Evolutionary conservation across 2,113 vertebrate species (phyloP).

Genomic region (Crotalus viridis): DNA sequence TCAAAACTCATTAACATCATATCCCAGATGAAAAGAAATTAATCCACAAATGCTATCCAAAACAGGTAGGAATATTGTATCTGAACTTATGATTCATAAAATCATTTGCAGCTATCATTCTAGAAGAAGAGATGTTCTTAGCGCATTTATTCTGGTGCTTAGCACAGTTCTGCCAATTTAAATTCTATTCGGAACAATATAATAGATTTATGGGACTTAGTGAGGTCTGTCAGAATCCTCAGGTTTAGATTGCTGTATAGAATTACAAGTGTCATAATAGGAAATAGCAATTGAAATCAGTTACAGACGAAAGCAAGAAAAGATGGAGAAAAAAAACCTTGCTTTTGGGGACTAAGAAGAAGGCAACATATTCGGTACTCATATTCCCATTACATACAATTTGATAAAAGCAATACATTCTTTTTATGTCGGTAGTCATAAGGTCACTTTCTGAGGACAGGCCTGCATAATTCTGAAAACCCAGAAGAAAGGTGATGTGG

Average conservation of each 20-base stretch:
- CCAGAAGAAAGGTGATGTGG: background rate
- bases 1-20: conserved; percentile 47
- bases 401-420: conserved; percentile 46
- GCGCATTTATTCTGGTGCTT: conserved; percentile 65
- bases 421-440: conserved; percentile 39
- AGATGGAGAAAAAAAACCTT: background rate
- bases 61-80: conserved; percentile 59
- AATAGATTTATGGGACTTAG: conserved; percentile 59
- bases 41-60: conserved; percentile 62
- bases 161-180: conserved; percentile 64
- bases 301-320: background rate
- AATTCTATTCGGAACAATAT: conserved; percentile 45
- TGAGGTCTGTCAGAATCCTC: conserved; percentile 54
- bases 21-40: conserved; percentile 59
- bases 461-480: conserved; percentile 25
- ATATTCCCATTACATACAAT: conserved; percentile 33
- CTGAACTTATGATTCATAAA: conserved; percentile 75
- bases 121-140: conserved; percentile 61
- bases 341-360: conserved; percentile 4
- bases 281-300: conserved; percentile 55
- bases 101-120: conserved; percentile 69
- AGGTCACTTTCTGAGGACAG: conserved; percentile 43
- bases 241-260: conserved; percentile 56
- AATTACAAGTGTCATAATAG: conserved; percentile 64
- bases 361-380: conserved; percentile 46